These are phyloP conservation scores for Charadrius vociferus DNA, from an alignment of 2,113 vertebrate genomes.

Conservation along the genomic window DNA sequence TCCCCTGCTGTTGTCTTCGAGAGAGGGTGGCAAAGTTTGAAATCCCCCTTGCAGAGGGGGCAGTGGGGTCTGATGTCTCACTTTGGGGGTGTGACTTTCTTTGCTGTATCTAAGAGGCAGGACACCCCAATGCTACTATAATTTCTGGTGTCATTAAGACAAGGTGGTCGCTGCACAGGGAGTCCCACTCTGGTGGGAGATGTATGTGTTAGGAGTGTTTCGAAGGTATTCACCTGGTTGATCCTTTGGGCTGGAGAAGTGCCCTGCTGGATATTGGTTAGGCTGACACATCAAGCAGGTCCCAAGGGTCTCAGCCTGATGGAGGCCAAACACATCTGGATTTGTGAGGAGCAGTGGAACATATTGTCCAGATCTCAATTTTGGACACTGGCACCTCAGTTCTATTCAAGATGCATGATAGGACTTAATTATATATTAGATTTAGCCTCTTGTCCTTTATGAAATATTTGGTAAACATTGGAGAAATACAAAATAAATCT, in stretches of 20 bases:
- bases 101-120: neutral
- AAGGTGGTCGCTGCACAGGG: neutral
- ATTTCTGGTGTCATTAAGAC: neutral
- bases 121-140: accelerated
- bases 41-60: neutral
- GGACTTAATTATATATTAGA: neutral
- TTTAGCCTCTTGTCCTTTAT: neutral
- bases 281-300: neutral
- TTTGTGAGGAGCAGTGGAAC: neutral
- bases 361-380: neutral
- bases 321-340: neutral
- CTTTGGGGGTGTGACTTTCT: neutral
- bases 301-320: neutral
- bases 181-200: neutral
- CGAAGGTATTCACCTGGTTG: neutral
- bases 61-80: neutral
- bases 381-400: neutral
- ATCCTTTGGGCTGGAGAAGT: neutral
- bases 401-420: neutral
- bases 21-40: neutral
- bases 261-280: neutral
- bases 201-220: neutral
- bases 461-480: neutral
- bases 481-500: neutral
- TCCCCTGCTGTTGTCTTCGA: neutral